Conservation (phyloP, 2,888 invertebrate species). For the Leucophenga montana region DNA sequence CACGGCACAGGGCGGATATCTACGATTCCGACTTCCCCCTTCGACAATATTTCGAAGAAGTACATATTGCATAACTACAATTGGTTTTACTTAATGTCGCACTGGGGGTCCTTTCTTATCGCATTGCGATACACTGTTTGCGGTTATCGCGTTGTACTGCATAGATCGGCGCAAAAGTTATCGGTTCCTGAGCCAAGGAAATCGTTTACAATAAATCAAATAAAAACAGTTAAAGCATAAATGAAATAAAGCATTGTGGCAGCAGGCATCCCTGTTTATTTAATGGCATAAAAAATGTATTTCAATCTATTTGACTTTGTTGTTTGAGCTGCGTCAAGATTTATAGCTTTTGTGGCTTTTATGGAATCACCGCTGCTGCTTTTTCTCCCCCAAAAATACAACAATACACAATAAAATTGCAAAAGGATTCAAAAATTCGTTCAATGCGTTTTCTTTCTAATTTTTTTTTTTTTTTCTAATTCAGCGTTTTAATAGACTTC, state of each 20-base stretch:
- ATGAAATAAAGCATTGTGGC: neutral
- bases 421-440: too few relatives aligned
- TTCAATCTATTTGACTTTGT: constrained; percentile 57
- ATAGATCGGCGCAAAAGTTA: constrained; percentile 13
- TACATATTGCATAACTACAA: constrained; percentile 3
- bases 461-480: too few relatives aligned
- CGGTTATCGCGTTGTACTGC: neutral
- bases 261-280: constrained; percentile 15
- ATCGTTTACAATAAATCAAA: constrained; percentile 22
- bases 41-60: too few relatives aligned
- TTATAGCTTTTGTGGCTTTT: constrained; percentile 10
- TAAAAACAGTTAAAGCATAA: too few relatives aligned
- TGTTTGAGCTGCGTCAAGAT: constrained; percentile 37
- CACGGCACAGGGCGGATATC: neutral
- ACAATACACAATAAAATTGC: constrained; percentile 52
- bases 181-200: constrained; percentile 3
- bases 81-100: constrained; percentile 12
- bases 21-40: neutral
- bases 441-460: too few relatives aligned
- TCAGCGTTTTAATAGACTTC: too few relatives aligned
- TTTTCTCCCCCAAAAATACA: too few relatives aligned
- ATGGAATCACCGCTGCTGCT: too few relatives aligned
- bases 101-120: too few relatives aligned
- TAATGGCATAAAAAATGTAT: constrained; percentile 60
- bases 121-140: too few relatives aligned